Percentiles rank a stretch among this genome's conserved stretches.
These are phyloP conservation scores for Leucoraja ocellata DNA, from an alignment of 2,797 vertebrate species.

Conservation along the genomic window DNA sequence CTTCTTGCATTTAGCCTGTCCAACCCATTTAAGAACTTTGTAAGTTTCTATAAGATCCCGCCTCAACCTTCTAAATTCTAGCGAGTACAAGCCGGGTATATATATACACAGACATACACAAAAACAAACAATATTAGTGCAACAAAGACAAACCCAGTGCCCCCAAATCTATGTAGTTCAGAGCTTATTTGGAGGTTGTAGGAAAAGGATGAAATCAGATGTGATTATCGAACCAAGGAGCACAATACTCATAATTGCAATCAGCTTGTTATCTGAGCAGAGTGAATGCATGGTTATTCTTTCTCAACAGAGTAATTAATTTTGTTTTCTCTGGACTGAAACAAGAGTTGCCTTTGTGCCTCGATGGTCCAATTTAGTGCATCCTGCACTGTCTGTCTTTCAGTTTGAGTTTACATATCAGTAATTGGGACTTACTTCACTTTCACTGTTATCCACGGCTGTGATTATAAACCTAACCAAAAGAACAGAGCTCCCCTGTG, in stretches of 20 bases:
- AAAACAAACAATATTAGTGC: too few relatives aligned
- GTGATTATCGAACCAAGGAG: constrained; percentile 14
- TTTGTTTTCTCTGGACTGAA: neutral
- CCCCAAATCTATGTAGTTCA: too few relatives aligned
- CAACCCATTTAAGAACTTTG: too few relatives aligned
- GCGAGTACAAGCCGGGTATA: too few relatives aligned
- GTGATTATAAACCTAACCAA: neutral
- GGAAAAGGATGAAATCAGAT: neutral
- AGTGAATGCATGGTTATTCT: neutral
- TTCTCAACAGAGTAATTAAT: constrained; percentile 8
- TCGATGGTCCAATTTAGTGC: neutral
- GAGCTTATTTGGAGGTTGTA: too few relatives aligned
- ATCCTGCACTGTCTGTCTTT: neutral
- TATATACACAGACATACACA: too few relatives aligned
- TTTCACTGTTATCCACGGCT: neutral
- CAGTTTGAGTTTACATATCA: neutral
- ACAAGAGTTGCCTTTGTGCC: neutral
- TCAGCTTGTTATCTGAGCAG: neutral
- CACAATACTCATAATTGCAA: neutral
- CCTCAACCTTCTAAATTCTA: too few relatives aligned
- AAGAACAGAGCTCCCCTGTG: neutral
- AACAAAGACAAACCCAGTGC: too few relatives aligned
- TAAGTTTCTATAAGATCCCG: too few relatives aligned
- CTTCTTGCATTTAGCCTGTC: too few relatives aligned
- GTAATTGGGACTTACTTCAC: neutral